Evolutionary conservation across 2,113 vertebrate species (phyloP).

Genomic region (Rhynchomys soricoides): DNA sequence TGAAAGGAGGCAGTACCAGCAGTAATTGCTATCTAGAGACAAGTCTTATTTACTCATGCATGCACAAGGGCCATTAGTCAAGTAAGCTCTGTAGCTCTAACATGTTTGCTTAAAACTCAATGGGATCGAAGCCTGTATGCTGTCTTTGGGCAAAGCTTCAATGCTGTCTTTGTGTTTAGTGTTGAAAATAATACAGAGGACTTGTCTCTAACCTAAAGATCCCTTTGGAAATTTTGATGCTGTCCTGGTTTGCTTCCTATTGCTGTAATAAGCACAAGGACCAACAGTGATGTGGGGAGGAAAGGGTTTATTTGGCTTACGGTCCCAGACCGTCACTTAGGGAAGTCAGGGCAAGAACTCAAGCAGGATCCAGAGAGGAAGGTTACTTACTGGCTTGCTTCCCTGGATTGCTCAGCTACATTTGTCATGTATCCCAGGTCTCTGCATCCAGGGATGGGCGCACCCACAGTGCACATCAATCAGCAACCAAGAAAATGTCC

Average conservation of each 20-base stretch:
- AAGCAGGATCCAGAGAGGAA: neutral
- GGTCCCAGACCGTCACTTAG: neutral
- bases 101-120: conserved; percentile 15
- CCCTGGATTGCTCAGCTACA: neutral
- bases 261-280: neutral
- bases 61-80: neutral
- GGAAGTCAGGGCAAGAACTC: neutral
- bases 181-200: conserved; percentile 20
- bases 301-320: neutral
- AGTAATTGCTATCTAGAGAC: conserved; percentile 65
- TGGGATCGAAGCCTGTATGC: neutral
- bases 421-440: neutral
- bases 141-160: neutral
- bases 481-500: neutral
- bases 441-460: neutral
- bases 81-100: neutral
- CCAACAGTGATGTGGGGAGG: neutral
- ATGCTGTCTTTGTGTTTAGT: neutral
- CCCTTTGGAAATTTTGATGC: neutral
- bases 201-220: neutral
- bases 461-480: neutral
- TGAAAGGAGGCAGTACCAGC: conserved; percentile 46
- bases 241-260: neutral
- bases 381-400: neutral
- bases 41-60: conserved; percentile 44